Evolutionary conservation across 2,113 vertebrate genomes (phyloP).

Genomic region (Chaetura pelagica): DNA sequence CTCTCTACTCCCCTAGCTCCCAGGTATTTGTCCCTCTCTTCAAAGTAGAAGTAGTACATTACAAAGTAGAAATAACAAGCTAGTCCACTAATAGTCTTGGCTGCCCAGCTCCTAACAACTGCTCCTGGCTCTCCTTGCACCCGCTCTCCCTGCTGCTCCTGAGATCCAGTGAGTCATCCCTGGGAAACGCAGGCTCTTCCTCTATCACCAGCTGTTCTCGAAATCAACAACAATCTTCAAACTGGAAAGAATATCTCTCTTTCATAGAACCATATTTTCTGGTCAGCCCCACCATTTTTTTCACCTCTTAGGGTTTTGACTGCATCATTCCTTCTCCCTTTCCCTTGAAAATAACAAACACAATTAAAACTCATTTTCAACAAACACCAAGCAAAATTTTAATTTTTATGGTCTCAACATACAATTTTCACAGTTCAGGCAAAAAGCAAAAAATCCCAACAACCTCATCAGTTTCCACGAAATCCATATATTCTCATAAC

Average conservation of each 20-base stretch:
- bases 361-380: background rate
- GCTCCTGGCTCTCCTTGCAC: background rate
- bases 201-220: conserved; percentile 28
- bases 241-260: background rate
- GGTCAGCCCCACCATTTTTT: background rate
- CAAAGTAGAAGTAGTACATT: background rate
- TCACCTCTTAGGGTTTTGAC: background rate
- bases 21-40: background rate
- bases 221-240: conserved; percentile 30
- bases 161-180: conserved; percentile 9
- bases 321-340: background rate
- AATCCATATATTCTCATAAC: background rate
- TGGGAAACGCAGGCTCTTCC: conserved; percentile 15
- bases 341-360: background rate
- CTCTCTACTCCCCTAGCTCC: background rate
- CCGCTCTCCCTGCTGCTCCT: background rate
- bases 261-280: background rate
- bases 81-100: background rate
- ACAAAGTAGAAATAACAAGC: background rate
- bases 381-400: background rate
- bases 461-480: background rate
- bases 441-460: background rate
- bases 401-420: background rate
- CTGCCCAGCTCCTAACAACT: background rate
- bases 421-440: background rate